phyloP scores from a whole-genome alignment of 2,113 vertebrate genomes.

The Balaeniceps rex region DNA sequence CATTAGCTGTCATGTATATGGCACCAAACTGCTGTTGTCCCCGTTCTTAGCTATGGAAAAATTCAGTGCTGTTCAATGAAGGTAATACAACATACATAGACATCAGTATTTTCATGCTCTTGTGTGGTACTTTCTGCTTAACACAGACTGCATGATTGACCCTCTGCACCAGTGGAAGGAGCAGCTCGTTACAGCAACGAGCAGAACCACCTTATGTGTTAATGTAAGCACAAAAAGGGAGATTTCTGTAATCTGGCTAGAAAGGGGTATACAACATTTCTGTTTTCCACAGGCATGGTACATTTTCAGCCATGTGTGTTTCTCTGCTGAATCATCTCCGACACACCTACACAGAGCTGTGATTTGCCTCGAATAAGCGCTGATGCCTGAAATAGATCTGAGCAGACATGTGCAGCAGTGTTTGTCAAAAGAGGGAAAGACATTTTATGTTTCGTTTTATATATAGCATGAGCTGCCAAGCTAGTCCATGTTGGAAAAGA shows the following conservation, averaged over 20 bases:
- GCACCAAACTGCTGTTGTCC: background rate
- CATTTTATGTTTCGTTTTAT: background rate
- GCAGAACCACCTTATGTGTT: background rate
- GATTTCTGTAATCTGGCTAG: background rate
- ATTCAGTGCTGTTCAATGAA: background rate
- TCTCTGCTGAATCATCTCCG: constrained; percentile 42
- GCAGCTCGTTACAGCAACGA: background rate
- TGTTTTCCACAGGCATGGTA: background rate
- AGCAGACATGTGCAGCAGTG: constrained; percentile 1
- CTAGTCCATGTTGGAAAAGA: background rate
- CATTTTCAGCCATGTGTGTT: background rate
- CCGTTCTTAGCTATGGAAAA: background rate
- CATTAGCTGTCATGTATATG: background rate
- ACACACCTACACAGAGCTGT: constrained; percentile 38
- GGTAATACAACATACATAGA: background rate
- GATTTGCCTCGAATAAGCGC: constrained; percentile 21
- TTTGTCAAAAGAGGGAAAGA: constrained; percentile 11
- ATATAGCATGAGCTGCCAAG: background rate
- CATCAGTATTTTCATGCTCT: background rate
- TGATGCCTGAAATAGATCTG: constrained; percentile 35
- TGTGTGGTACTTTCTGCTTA: background rate
- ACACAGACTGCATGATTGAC: background rate
- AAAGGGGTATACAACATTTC: background rate
- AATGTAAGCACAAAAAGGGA: background rate
- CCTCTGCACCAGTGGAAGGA: background rate